Conservation (phyloP, 2,888 invertebrate species). For the Rapana venosa region DNA sequence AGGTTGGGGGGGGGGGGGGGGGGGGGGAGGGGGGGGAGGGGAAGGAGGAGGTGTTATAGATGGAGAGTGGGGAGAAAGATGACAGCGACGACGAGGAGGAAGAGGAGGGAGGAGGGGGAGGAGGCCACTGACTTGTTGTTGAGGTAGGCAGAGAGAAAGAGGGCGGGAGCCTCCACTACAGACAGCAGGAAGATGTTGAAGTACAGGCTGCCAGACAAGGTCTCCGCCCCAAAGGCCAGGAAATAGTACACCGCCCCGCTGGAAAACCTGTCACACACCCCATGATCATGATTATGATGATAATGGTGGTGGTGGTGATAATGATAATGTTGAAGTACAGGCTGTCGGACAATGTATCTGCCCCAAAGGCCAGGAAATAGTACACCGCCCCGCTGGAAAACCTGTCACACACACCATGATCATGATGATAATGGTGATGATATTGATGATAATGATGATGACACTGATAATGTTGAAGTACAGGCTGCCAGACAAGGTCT, state of each 20-base stretch:
- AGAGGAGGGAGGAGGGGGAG: too few relatives aligned
- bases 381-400: conserved; percentile 34
- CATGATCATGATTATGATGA: too few relatives aligned
- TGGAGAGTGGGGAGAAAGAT: too few relatives aligned
- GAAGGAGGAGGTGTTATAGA: too few relatives aligned
- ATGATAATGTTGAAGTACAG: conserved; percentile 32
- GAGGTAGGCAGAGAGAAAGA: conserved; percentile 14
- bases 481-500: too few relatives aligned
- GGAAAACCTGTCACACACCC: conserved; percentile 27
- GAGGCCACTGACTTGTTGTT: conserved; percentile 22
- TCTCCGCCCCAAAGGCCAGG: conserved; percentile 36
- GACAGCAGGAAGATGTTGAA: conserved; percentile 30
- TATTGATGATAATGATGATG: too few relatives aligned
- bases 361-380: conserved; percentile 37
- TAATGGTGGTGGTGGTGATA: too few relatives aligned
- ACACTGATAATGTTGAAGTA: conserved; percentile 26
- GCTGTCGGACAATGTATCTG: conserved; percentile 24
- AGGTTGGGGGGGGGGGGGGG: too few relatives aligned
- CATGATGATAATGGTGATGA: too few relatives aligned
- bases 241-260: conserved; percentile 34
- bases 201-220: conserved; percentile 33
- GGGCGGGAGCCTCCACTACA: conserved; percentile 16
- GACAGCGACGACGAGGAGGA: too few relatives aligned
- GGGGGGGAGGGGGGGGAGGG: too few relatives aligned
- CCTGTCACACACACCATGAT: background rate